Percentiles rank a stretch among this genome's conserved stretches.
These are phyloP conservation scores for Osedax frankpressi DNA, from an alignment of 2,888 invertebrate species.

Conservation along the genomic window DNA sequence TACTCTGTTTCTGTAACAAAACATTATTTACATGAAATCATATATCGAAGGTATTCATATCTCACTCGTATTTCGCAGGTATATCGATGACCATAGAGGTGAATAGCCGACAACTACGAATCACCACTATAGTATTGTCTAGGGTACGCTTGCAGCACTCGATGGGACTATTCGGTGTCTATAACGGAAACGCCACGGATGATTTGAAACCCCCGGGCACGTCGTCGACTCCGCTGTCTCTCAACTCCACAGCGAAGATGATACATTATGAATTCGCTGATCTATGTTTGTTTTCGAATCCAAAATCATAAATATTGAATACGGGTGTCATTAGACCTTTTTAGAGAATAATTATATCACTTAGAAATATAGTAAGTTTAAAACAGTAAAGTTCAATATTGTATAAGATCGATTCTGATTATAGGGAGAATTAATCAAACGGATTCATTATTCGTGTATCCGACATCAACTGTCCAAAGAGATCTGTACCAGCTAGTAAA, in stretches of 20 bases:
- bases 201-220: background rate
- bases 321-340: no score
- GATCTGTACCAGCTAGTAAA: no score
- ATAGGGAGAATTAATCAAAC: constrained; percentile 8
- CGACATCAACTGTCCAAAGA: no score
- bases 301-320: no score
- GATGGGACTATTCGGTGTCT: background rate
- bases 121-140: background rate
- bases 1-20: no score
- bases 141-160: background rate
- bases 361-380: no score
- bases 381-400: no score
- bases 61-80: background rate
- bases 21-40: no score
- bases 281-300: background rate
- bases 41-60: no score
- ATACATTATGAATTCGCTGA: constrained; percentile 8
- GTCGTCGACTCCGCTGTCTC: background rate
- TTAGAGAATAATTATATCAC: no score
- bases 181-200: background rate
- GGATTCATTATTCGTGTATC: constrained; percentile 3
- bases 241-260: background rate
- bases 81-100: background rate
- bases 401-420: no score
- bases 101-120: background rate